Base-by-base conservation (phyloP, 2,113 vertebrate species). In the Trematomus loennbergii region DNA sequence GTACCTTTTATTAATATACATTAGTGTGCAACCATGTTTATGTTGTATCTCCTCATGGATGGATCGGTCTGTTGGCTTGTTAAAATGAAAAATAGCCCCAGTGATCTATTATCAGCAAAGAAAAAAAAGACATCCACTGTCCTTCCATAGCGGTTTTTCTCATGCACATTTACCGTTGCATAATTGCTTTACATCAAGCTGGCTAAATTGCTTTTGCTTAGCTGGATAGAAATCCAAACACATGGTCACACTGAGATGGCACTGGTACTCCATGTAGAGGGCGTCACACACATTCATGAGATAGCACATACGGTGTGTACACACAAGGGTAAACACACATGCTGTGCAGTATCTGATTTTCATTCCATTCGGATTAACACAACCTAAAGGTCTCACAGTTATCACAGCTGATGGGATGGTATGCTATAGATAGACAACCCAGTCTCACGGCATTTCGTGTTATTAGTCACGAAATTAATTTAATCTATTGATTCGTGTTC, bases 191-290 rank as follows among this genome's bases (percentile, higher is more conserved):
- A 60, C 61, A 65, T 85, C 74, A 75, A 48, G 22, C 64, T 9
- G 54, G 64, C 67, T 65, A 68, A 86, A 89, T 78, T 69, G 60
- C 75, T 65, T 81, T 40, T 16, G 12, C 55, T 64, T 81, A 55
- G 74, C 84, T 75, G 69, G 53, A 84, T 70, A 63, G 82, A 81
- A 85, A 81, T 58, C 55, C 58, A 82, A 70, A 83, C 76, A 71
- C 72, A 75, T 68, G 68, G 59, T 84, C 83, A 74, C 68, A 71
- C 79, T 81, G 83, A 81, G 82, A 70, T 17, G 72, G 63, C 57
- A 58, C 18, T 73, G 50, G 45, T 60, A 54, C 67, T 46, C 18
- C 73, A 77, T 16, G 83, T 78, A 72, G 78, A 72, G 75, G 52
- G 61, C 61, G 16, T 25, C 67, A 16, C 74, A 79, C 33, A 70